Conservation (phyloP, 2,113 vertebrate genomes). For the Xenus cinereus region DNA sequence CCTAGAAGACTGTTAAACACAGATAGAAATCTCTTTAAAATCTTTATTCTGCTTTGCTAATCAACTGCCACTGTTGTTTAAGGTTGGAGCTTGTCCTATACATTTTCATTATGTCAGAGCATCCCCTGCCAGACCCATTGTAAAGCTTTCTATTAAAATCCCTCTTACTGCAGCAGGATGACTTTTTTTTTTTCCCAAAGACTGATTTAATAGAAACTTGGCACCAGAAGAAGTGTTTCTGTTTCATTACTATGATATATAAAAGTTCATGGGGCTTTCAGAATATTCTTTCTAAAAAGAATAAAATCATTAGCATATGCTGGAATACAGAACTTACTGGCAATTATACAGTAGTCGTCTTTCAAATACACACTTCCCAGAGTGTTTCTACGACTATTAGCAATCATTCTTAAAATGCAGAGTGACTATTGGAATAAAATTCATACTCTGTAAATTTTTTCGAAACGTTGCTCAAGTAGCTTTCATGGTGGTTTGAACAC, state of each 20-base stretch:
- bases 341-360: slow-evolving; percentile 71
- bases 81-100: slow-evolving; percentile 40
- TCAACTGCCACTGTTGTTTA: slow-evolving; percentile 26
- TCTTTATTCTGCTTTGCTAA: slow-evolving; percentile 17
- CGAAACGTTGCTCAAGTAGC: not conserved
- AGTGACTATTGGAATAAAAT: slow-evolving; percentile 25
- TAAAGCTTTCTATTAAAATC: slow-evolving; percentile 71
- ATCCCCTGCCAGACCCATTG: slow-evolving; percentile 63
- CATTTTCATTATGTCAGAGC: slow-evolving; percentile 66
- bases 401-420: slow-evolving; percentile 48
- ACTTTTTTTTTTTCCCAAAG: slow-evolving; percentile 39
- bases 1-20: slow-evolving; percentile 9
- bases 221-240: slow-evolving; percentile 74
- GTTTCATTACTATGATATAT: slow-evolving; percentile 73
- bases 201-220: slow-evolving; percentile 76
- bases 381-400: slow-evolving; percentile 44
- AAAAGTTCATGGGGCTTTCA: slow-evolving; percentile 70
- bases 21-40: slow-evolving; percentile 12
- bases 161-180: slow-evolving; percentile 62
- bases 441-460: not conserved
- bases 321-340: slow-evolving; percentile 63
- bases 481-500: not conserved
- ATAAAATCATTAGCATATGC: slow-evolving; percentile 70
- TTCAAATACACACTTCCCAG: slow-evolving; percentile 61
- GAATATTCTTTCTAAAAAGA: slow-evolving; percentile 55